phyloP scores from a whole-genome alignment of 1,140 invertebrate species.

The Drosophila guanche region DNA sequence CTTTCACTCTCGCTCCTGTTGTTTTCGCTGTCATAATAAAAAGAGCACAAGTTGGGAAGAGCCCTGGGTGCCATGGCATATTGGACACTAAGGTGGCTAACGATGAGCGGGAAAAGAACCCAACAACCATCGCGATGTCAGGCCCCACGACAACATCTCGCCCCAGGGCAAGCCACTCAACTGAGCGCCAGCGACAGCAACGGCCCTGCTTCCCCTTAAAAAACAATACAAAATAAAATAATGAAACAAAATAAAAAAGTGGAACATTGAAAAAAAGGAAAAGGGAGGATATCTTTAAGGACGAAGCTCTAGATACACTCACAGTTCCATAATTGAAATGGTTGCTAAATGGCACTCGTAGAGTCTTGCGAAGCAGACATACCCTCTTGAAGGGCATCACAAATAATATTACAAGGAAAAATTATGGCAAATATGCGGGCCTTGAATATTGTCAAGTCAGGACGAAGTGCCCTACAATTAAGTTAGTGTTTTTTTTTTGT shows the following conservation, averaged over 20 bases:
- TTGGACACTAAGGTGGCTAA: constrained; percentile 58
- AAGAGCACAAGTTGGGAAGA: constrained; percentile 31
- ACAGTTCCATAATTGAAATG: no score
- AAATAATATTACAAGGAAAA: not conserved
- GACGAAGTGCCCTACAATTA: constrained; percentile 9
- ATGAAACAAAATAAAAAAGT: constrained; percentile 21
- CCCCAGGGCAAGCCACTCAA: constrained; percentile 57
- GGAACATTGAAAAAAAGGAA: constrained; percentile 25
- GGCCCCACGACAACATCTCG: constrained; percentile 65
- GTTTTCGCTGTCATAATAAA: constrained; percentile 71
- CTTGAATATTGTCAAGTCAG: constrained; percentile 20
- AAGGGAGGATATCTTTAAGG: constrained; percentile 12
- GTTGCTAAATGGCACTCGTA: no score
- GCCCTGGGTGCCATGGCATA: constrained; percentile 41
- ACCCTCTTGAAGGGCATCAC: no score
- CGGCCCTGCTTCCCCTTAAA: not conserved
- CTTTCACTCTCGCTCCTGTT: constrained; percentile 20
- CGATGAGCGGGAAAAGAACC: constrained; percentile 50
- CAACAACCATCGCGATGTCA: constrained; percentile 62
- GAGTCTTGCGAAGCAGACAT: no score
- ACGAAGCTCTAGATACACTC: no score
- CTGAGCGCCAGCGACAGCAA: not conserved
- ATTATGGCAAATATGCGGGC: not conserved
- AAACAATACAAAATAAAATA: constrained; percentile 21
- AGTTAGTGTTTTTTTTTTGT: not conserved